These are phyloP conservation scores for Drosophila cognata DNA, from an alignment of 2,888 invertebrate genomes.

Conservation along the genomic window DNA sequence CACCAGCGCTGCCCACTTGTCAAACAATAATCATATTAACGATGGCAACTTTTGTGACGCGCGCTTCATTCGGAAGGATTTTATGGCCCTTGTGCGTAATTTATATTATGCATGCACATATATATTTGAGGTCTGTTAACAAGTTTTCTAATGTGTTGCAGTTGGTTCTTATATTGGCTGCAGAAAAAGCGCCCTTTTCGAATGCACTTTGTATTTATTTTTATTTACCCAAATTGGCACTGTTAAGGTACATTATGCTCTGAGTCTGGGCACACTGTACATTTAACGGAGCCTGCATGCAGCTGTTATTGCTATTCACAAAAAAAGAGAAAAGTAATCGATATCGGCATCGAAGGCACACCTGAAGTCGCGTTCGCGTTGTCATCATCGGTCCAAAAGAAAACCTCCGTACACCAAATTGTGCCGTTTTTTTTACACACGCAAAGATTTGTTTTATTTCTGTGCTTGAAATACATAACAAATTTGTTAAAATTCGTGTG, in stretches of 20 bases:
- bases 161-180: background rate
- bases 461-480: constrained; percentile 31
- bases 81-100: constrained; percentile 53
- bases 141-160: constrained; percentile 15
- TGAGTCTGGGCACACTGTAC: constrained; percentile 10
- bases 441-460: constrained; percentile 47
- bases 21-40: constrained; percentile 25
- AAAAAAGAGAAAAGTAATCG: background rate
- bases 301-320: constrained; percentile 49
- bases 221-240: constrained; percentile 22
- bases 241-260: background rate
- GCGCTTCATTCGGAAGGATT: constrained; percentile 50
- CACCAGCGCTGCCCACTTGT: constrained; percentile 20
- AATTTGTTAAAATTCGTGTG: constrained; percentile 28
- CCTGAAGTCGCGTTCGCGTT: constrained; percentile 71
- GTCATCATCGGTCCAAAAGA: constrained; percentile 65
- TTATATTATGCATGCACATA: constrained; percentile 45
- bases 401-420: constrained; percentile 47
- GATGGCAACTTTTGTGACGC: constrained; percentile 12
- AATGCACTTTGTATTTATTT: background rate
- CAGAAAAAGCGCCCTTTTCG: constrained; percentile 12
- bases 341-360: constrained; percentile 37
- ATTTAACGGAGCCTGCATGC: background rate
- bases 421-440: constrained; percentile 44
- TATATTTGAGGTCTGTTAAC: constrained; percentile 35